Conservation (phyloP, 2,797 vertebrate species). For the Catostomus latipinnis region DNA sequence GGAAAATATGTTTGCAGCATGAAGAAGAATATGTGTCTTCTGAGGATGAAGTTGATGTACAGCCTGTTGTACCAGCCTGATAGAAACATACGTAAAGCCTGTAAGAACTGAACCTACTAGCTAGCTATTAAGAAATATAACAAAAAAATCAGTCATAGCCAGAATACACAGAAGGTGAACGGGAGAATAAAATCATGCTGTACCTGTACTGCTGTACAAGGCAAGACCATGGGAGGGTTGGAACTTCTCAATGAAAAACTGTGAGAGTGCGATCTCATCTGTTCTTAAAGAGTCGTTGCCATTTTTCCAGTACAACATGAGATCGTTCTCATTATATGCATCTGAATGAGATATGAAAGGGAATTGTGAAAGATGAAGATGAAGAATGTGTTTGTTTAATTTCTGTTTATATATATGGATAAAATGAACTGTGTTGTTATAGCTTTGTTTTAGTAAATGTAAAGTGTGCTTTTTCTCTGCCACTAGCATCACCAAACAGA, state of each 20-base stretch:
- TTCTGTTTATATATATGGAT: not conserved
- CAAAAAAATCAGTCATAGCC: not conserved
- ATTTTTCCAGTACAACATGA: slow-evolving; percentile 92
- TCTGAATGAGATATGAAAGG: slow-evolving; percentile 68
- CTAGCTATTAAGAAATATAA: not conserved
- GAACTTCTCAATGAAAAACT: slow-evolving; percentile 91
- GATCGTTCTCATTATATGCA: slow-evolving; percentile 90
- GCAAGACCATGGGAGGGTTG: slow-evolving; percentile 87
- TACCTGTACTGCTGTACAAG: slow-evolving; percentile 92
- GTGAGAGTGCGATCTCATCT: slow-evolving; percentile 88
- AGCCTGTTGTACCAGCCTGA: slow-evolving; percentile 92
- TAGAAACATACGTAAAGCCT: not conserved
- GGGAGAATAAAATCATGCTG: not conserved
- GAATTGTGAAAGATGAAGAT: not conserved
- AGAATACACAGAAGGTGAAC: slow-evolving; percentile 12
- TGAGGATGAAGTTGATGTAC: slow-evolving; percentile 92
- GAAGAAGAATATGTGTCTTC: slow-evolving; percentile 94
- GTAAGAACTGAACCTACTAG: not conserved
- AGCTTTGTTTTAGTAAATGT: not conserved
- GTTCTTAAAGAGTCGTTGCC: slow-evolving; percentile 89
- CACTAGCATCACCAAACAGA: too few relatives aligned
- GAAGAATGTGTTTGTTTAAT: not conserved
- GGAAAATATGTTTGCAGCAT: slow-evolving; percentile 94
- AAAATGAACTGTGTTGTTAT: not conserved
- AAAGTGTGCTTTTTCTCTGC: not conserved